These are phyloP conservation scores for Herpetotheres cachinnans DNA, from an alignment of 2,113 vertebrate species.

Conservation along the genomic window DNA sequence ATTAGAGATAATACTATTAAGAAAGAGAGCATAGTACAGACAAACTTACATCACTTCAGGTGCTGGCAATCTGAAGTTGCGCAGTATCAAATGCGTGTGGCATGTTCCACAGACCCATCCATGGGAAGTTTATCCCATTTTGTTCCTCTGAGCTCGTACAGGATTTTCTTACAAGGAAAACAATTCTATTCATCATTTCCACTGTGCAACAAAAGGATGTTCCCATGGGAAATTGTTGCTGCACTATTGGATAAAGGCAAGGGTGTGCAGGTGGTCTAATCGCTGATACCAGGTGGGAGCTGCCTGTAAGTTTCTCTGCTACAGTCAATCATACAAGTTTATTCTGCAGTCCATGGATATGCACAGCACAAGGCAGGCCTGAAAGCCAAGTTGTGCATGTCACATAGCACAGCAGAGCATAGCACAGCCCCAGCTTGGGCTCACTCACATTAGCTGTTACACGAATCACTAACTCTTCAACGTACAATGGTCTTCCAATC, in stretches of 20 bases:
- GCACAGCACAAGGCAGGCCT: fast-evolving
- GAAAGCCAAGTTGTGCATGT: neutral
- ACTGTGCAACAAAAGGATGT: neutral
- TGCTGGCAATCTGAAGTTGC: neutral
- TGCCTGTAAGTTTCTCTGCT: neutral
- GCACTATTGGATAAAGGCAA: neutral
- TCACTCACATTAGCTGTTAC: neutral
- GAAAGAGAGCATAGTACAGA: neutral
- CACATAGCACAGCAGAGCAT: neutral
- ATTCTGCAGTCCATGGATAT: neutral
- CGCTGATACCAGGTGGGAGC: fast-evolving
- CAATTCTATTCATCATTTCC: neutral
- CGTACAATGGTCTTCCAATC: neutral
- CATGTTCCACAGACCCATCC: neutral
- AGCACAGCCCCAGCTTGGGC: neutral
- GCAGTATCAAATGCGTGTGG: neutral
- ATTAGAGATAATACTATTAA: neutral
- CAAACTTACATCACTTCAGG: neutral
- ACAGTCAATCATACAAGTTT: neutral
- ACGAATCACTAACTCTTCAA: neutral
- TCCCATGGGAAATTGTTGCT: neutral
- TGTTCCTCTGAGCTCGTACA: neutral
- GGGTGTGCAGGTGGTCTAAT: neutral
- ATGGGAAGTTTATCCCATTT: neutral
- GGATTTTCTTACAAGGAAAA: neutral